A percentile compares a stretch with the other conserved stretches of the same genome.
phyloP scores from a whole-genome alignment of 2,888 invertebrate genomes.

The Heliconius ismenius region DNA sequence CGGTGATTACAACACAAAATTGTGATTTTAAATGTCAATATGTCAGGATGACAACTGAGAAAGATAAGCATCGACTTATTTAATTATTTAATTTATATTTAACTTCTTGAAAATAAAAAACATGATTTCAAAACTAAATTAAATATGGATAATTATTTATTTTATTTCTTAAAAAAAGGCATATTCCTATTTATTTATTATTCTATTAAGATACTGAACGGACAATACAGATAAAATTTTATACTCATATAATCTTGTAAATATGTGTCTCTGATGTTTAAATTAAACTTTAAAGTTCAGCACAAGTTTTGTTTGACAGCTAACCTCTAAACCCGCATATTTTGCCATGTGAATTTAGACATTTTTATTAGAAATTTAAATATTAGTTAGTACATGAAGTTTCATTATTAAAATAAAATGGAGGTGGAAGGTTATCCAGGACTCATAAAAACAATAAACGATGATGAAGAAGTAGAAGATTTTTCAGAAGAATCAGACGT shows the following conservation, averaged over 20 bases:
- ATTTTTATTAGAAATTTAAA: background rate
- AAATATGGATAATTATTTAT: too few relatives aligned
- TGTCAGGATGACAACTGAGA: background rate
- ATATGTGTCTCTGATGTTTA: slow-evolving; percentile 14
- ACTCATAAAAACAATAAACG: slow-evolving; percentile 91
- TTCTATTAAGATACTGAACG: background rate
- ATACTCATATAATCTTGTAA: background rate
- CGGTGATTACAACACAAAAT: slow-evolving; percentile 29
- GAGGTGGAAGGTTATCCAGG: slow-evolving; percentile 73
- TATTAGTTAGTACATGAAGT: background rate
- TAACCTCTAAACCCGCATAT: background rate
- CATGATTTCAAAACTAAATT: too few relatives aligned
- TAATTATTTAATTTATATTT: background rate
- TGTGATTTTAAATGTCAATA: slow-evolving; percentile 1
- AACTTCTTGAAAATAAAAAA: too few relatives aligned
- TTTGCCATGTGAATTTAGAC: slow-evolving; percentile 27
- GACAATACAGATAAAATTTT: slow-evolving; percentile 3
- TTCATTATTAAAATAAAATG: slow-evolving; percentile 42
- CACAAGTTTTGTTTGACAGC: slow-evolving; percentile 8
- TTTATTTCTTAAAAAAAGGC: too few relatives aligned
- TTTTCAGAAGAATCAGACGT: slow-evolving; percentile 90
- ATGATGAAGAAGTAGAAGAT: slow-evolving; percentile 90
- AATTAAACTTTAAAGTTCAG: slow-evolving; percentile 1
- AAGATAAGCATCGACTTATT: slow-evolving; percentile 5
- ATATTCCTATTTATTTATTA: too few relatives aligned